Base-by-base conservation (phyloP, 2,888 invertebrate genomes). In the Keiferia lycopersicella region DNA sequence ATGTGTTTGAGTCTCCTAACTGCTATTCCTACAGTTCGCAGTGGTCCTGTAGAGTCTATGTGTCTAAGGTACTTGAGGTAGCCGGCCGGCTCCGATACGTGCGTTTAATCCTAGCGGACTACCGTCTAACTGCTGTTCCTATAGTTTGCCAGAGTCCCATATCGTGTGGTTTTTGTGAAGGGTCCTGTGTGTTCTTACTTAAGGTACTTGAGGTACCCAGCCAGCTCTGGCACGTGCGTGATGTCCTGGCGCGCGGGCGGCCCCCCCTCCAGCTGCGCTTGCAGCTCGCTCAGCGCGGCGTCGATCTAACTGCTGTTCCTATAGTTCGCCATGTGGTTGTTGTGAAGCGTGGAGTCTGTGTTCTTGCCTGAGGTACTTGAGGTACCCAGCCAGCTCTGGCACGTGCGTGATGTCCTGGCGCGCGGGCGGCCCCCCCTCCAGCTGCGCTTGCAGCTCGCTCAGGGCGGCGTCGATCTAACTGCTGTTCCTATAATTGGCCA, bases 391-490 rank as follows among this genome's bases (percentile, higher is more conserved):
- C 7, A 99, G 93, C 82, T 99, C 99, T 0, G 99, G 99, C 77
- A 99, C 96, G 80, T 97, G 96, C 0, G 98, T 98, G 81, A 99
- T 98, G 84, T 98, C 98, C 61, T 94, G 94, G 0, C 94, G 86
- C 0, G 87, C 82, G 0, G 89, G 86, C 0, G 90, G 88, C 26
- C 94, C 93, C 0, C 98, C 98, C 84, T 98, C 98, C 63, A 99
- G 88, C 22, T 97, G 96, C 22, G 97, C 96, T 86, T 99, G 98
- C 30, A 99, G 93, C 81, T 98, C 98, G 70, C 96, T 96, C 18
- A 99, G 92, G 0, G 98, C 98, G 0, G 98, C 96, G 81, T 98
- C 99, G 69, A 99, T 98, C 79, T 99, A 80, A 99, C 98, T 72
- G 97, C 97, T 38, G n/a, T n/a, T 38, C n/a, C n/a, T n/a, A n/a